These are phyloP conservation scores for Pteronotus mesoamericanus DNA, from an alignment of 2,797 vertebrate genomes.

Conservation along the genomic window DNA sequence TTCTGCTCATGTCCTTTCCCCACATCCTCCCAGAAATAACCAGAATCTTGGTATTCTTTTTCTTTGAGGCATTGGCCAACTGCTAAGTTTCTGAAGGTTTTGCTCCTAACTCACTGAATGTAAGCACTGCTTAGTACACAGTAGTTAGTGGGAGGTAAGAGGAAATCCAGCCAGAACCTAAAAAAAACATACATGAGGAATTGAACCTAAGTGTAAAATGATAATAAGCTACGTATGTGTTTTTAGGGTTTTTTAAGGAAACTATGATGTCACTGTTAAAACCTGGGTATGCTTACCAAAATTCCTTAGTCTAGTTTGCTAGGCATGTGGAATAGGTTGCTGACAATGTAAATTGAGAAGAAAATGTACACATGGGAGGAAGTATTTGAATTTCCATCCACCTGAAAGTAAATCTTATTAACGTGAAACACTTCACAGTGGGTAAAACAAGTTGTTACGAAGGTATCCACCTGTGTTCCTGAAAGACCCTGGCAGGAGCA, in stretches of 20 bases:
- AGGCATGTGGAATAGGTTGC: neutral
- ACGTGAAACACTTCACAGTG: neutral
- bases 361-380: neutral
- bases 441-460: neutral
- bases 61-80: constrained; percentile 18
- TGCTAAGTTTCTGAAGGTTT: constrained; percentile 3
- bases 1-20: neutral
- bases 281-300: neutral
- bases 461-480: neutral
- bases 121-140: neutral
- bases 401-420: neutral
- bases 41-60: neutral
- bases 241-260: constrained; percentile 10
- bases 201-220: neutral
- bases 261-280: constrained; percentile 3
- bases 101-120: constrained; percentile 13
- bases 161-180: constrained; percentile 22
- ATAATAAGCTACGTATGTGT: neutral
- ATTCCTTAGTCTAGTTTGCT: neutral
- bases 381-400: neutral
- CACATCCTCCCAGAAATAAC: neutral
- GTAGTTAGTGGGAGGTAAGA: constrained; percentile 29
- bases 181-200: neutral
- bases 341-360: neutral
- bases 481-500: neutral